Evolutionary conservation across 2,888 invertebrate species (phyloP).

Genomic region (Meiosimyza decipiens): DNA sequence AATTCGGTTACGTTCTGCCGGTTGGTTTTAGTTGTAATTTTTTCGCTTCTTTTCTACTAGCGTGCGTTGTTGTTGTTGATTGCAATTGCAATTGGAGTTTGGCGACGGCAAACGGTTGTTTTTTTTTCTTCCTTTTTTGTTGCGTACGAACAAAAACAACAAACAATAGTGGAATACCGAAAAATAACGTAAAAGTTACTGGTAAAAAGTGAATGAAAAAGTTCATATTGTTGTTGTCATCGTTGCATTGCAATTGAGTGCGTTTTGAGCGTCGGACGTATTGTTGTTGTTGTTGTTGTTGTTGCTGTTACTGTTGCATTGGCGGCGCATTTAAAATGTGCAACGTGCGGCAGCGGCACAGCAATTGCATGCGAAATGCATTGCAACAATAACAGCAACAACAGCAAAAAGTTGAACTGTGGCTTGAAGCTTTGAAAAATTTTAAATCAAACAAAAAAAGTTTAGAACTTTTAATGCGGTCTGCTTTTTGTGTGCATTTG

Average conservation of each 20-base stretch:
- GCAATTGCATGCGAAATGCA: slow-evolving; percentile 3
- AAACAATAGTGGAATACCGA: not conserved
- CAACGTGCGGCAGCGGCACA: not conserved
- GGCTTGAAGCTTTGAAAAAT: slow-evolving; percentile 18
- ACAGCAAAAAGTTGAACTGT: slow-evolving; percentile 37
- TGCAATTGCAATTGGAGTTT: too few species aligned
- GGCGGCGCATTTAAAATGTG: slow-evolving; percentile 3
- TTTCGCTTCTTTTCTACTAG: not conserved
- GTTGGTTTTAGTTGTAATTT: not conserved
- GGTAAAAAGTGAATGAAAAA: slow-evolving; percentile 19
- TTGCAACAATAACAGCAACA: slow-evolving; percentile 26
- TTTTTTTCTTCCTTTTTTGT: too few species aligned
- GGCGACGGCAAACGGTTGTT: too few species aligned
- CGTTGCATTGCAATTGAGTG: not conserved
- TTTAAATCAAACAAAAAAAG: slow-evolving; percentile 11
- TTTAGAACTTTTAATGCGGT: slow-evolving; percentile 9
- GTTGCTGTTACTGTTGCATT: slow-evolving; percentile 11
- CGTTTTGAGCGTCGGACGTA: not conserved
- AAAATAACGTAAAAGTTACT: not conserved
- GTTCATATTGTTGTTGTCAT: slow-evolving; percentile 2
- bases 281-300: slow-evolving; percentile 4
- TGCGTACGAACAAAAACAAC: too few species aligned
- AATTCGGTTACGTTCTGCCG: not conserved
- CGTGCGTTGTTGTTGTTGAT: not conserved
- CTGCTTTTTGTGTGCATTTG: slow-evolving; percentile 25